Conservation (phyloP, 1,140 invertebrate genomes). For the Aphelenchoides besseyi region DNA sequence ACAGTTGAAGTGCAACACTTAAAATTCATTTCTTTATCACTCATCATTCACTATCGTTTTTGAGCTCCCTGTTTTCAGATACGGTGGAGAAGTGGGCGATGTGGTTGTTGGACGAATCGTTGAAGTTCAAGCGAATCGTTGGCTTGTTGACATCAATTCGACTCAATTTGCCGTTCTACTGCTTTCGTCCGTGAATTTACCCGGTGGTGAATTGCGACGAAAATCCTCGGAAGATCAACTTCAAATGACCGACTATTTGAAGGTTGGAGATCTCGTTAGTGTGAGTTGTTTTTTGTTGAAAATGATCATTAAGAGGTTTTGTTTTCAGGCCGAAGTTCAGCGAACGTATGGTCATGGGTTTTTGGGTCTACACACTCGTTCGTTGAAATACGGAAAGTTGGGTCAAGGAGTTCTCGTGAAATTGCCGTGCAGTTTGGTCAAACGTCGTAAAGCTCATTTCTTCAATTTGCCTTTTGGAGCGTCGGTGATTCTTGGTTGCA, state of each 20-base stretch:
- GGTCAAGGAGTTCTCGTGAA: constrained; percentile 83
- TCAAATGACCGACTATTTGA: constrained; percentile 87
- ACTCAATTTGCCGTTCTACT: constrained; percentile 81
- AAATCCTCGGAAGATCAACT: constrained; percentile 93
- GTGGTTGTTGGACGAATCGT: constrained; percentile 88
- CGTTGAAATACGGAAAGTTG: constrained; percentile 91
- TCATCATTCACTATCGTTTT: too few relatives aligned
- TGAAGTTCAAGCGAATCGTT: constrained; percentile 80
- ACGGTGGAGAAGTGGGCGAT: constrained; percentile 85
- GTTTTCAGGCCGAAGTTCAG: constrained; percentile 78
- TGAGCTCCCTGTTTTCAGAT: constrained; percentile 58
- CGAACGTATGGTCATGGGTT: constrained; percentile 84
- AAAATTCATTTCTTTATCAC: too few relatives aligned
- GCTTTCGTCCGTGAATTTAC: constrained; percentile 89
- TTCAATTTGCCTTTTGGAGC: constrained; percentile 85
- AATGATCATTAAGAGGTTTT: background rate
- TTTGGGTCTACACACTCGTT: constrained; percentile 87
- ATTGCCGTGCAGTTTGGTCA: constrained; percentile 86
- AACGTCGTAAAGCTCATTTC: constrained; percentile 90
- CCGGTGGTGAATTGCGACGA: constrained; percentile 87
- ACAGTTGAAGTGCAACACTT: background rate
- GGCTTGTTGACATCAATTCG: constrained; percentile 91
- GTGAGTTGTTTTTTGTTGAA: constrained; percentile 63
- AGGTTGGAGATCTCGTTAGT: constrained; percentile 93
- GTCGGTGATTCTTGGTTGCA: constrained; percentile 82